phyloP scores from a whole-genome alignment of 2,113 vertebrate genomes.

The Psilopogon haemacephalus region DNA sequence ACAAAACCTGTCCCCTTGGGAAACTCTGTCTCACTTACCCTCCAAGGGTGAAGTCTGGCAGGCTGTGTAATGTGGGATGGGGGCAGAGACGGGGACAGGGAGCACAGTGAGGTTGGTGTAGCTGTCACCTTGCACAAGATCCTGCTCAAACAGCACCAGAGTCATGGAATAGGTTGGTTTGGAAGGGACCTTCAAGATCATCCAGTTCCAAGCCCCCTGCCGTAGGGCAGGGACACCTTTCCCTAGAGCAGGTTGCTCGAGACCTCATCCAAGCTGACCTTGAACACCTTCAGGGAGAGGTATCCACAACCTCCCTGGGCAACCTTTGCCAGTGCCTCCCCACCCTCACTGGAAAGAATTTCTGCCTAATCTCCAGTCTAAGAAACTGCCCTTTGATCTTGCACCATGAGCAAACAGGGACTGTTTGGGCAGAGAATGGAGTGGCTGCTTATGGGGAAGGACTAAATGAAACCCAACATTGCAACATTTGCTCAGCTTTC shows the following conservation, averaged over 20 bases:
- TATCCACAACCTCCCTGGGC: too few relatives aligned
- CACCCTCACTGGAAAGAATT: too few relatives aligned
- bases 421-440: neutral
- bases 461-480: neutral
- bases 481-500: neutral
- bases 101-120: neutral
- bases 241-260: too few relatives aligned
- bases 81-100: neutral
- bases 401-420: neutral
- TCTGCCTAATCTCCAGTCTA: too few relatives aligned
- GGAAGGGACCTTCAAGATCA: too few relatives aligned
- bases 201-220: too few relatives aligned
- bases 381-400: neutral
- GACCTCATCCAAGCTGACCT: too few relatives aligned
- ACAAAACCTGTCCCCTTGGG: neutral
- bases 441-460: neutral
- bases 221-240: too few relatives aligned
- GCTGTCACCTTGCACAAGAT: neutral
- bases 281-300: too few relatives aligned
- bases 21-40: neutral
- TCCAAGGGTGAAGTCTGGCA: neutral
- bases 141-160: neutral
- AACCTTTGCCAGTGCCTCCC: too few relatives aligned
- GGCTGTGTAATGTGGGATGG: neutral
- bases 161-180: too few relatives aligned